These are phyloP conservation scores for Botia almorhae DNA, from an alignment of 2,797 vertebrate species.

Conservation along the genomic window DNA sequence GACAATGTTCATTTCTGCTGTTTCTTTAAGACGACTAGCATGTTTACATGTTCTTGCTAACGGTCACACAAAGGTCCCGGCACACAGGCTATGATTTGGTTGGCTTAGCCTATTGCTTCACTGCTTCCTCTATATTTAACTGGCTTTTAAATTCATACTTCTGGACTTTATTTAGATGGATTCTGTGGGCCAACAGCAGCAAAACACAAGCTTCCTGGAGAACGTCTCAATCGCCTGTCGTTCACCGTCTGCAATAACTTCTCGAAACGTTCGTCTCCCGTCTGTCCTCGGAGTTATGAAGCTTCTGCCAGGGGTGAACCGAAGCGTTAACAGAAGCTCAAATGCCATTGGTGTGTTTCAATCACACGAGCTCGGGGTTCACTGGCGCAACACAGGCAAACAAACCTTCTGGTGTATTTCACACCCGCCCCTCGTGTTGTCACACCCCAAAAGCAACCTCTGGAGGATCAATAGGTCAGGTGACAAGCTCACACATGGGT, in stretches of 20 bases:
- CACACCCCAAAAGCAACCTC: conserved; percentile 16
- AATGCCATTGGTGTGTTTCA: conserved; percentile 40
- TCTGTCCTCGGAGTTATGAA: conserved; percentile 33
- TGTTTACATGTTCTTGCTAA: neutral
- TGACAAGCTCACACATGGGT: conserved; percentile 42
- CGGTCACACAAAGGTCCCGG: conserved; percentile 9
- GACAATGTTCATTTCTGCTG: neutral
- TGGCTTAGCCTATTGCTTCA: conserved; percentile 14
- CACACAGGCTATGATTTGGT: conserved; percentile 12
- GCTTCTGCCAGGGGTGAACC: conserved; percentile 44
- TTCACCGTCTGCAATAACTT: neutral
- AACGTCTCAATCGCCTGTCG: neutral
- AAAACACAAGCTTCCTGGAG: neutral
- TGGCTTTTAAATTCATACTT: conserved; percentile 14
- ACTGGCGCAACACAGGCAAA: conserved; percentile 31
- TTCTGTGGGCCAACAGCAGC: neutral
- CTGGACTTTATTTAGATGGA: neutral
- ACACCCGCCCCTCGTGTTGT: conserved; percentile 46
- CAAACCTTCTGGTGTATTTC: conserved; percentile 33
- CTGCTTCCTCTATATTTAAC: conserved; percentile 38
- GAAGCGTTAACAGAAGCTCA: conserved; percentile 43
- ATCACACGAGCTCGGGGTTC: neutral
- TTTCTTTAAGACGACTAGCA: conserved; percentile 5
- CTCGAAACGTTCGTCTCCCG: conserved; percentile 35
- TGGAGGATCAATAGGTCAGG: conserved; percentile 35